Conservation (phyloP, 2,113 vertebrate species). For the Oxygymnocypris stewartii region DNA sequence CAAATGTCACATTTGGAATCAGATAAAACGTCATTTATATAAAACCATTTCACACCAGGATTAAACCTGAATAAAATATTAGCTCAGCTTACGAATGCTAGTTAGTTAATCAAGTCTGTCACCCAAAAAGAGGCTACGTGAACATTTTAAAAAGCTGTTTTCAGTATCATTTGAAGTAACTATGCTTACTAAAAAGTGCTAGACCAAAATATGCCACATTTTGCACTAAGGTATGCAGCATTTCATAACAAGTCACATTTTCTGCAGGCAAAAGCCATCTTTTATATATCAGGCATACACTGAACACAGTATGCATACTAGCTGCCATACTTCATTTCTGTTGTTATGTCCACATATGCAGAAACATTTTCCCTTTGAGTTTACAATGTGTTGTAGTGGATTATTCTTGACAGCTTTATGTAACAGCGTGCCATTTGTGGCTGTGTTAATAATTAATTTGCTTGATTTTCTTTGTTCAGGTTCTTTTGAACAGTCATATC, state of each 20-base stretch:
- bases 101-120: conserved; percentile 2
- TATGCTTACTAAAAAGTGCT: background rate
- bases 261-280: background rate
- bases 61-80: conserved; percentile 16
- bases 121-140: background rate
- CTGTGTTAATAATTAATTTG: conserved; percentile 16
- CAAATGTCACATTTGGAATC: conserved; percentile 12
- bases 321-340: background rate
- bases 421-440: background rate
- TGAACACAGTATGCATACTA: conserved; percentile 1
- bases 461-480: conserved; percentile 23
- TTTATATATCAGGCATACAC: background rate
- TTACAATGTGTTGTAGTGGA: conserved; percentile 6
- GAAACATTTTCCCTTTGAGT: background rate
- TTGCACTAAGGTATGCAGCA: background rate
- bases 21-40: conserved; percentile 31
- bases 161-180: background rate
- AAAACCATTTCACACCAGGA: conserved; percentile 18
- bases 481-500: conserved; percentile 23
- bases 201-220: background rate
- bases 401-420: conserved; percentile 38
- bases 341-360: conserved; percentile 10
- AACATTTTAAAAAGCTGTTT: background rate
- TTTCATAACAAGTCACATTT: conserved; percentile 4
- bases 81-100: background rate